Evolutionary conservation across 1,140 invertebrate genomes (phyloP).

Genomic region (Eumeta japonica): DNA sequence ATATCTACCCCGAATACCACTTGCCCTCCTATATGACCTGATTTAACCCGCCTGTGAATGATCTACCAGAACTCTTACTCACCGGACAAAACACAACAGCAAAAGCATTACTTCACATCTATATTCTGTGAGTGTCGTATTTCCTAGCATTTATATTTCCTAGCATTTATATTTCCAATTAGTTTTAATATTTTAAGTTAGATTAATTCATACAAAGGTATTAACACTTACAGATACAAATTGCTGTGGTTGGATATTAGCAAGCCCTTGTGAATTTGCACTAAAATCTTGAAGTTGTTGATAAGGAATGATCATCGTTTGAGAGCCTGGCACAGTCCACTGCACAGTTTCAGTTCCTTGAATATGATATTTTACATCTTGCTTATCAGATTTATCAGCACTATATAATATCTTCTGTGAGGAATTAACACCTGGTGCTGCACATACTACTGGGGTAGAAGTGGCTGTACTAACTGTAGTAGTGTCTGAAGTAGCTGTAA

Average conservation of each 20-base stretch:
- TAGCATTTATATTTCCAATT: too few species aligned
- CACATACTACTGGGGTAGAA: conserved; percentile 46
- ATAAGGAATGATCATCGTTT: conserved; percentile 49
- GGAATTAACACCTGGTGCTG: conserved; percentile 40
- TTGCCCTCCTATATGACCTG: too few species aligned
- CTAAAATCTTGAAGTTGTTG: conserved; percentile 44
- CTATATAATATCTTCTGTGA: conserved; percentile 50
- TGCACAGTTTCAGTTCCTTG: conserved; percentile 47
- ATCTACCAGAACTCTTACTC: too few species aligned
- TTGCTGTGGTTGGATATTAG: conserved; percentile 42
- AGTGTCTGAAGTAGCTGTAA: conserved; percentile 34
- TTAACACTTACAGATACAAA: conserved; percentile 45
- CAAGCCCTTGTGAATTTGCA: conserved; percentile 30
- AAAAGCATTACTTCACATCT: too few species aligned
- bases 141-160: too few species aligned
- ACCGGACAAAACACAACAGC: too few species aligned
- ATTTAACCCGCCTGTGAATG: too few species aligned
- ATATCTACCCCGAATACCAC: too few species aligned
- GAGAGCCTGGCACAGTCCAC: conserved; percentile 44
- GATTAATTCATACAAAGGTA: too few species aligned
- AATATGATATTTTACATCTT: conserved; percentile 47
- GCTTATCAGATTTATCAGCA: conserved; percentile 46
- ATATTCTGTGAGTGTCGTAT: too few species aligned
- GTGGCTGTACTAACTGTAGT: conserved; percentile 46
- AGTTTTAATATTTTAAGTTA: too few species aligned